Conservation (phyloP, 2,113 vertebrate species). For the Redunca redunca region DNA sequence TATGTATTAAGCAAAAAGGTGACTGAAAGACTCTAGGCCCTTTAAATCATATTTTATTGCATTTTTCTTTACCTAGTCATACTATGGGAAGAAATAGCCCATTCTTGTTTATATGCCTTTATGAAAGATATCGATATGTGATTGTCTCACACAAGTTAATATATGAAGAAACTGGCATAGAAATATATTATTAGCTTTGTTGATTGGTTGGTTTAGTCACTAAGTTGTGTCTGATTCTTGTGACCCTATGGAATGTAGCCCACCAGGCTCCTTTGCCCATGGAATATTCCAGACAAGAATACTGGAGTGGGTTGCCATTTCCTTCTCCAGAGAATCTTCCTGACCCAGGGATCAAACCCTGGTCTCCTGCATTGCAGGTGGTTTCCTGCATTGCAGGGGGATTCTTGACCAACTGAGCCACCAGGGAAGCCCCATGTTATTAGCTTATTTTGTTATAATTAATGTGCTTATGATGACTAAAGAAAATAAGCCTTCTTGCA, state of each 20-base stretch:
- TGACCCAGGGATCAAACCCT: background rate
- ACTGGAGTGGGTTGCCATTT: background rate
- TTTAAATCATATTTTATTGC: slow-evolving; percentile 42
- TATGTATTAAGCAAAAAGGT: slow-evolving; percentile 43
- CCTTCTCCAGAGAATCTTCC: background rate
- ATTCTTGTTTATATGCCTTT: background rate
- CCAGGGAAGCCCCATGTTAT: background rate
- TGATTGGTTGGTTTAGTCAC: background rate
- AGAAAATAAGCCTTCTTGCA: background rate
- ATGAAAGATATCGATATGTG: slow-evolving; percentile 2
- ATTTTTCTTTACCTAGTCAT: slow-evolving; percentile 23
- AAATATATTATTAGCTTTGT: background rate
- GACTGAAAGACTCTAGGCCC: background rate
- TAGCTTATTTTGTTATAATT: slow-evolving; percentile 32
- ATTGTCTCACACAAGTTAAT: slow-evolving; percentile 17
- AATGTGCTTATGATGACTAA: slow-evolving; percentile 12
- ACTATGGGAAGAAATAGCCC: background rate
- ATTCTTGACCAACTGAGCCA: background rate
- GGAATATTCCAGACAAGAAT: background rate
- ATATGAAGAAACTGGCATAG: slow-evolving; percentile 4
- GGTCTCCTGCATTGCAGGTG: background rate
- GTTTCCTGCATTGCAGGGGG: background rate
- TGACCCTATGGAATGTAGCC: background rate
- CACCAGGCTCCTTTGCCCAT: background rate
- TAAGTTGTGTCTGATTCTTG: background rate